phyloP scores from a whole-genome alignment of 92 coral and sea anemone species.

The Phenganax stokvisi region DNA sequence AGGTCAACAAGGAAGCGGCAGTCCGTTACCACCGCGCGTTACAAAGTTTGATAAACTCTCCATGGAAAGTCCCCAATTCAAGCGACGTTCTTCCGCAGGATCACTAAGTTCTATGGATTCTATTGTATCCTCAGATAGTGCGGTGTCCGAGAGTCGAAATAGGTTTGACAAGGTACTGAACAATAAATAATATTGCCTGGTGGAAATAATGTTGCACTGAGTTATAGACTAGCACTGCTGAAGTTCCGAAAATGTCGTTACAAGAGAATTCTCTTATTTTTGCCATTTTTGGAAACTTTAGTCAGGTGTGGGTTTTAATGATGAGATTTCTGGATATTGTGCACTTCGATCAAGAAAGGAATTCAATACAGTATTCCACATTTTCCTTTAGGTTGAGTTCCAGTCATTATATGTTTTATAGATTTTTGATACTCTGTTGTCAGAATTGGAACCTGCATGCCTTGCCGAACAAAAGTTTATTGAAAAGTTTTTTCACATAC shows the following conservation, averaged over 20 bases:
- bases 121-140: constrained; percentile 56
- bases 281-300: too few species aligned
- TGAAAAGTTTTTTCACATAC: constrained; percentile 84
- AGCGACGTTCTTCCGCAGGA: constrained; percentile 62
- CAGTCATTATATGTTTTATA: constrained; percentile 16
- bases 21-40: constrained; percentile 24
- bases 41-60: constrained; percentile 11
- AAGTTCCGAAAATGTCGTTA: too few species aligned
- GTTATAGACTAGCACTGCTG: too few species aligned
- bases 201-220: too few species aligned
- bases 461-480: constrained; percentile 91
- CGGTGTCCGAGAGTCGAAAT: constrained; percentile 72
- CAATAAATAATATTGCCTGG: too few species aligned
- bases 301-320: too few species aligned
- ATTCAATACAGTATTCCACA: too few species aligned
- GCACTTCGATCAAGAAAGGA: too few species aligned
- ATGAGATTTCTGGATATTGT: too few species aligned
- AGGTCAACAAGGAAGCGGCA: constrained; percentile 8
- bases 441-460: constrained; percentile 97
- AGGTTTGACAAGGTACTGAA: constrained; percentile 75
- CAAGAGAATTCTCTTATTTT: too few species aligned
- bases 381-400: neutral
- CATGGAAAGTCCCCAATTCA: constrained; percentile 32
- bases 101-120: constrained; percentile 81
- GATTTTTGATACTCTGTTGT: constrained; percentile 87